Conservation (phyloP, 1,140 invertebrate genomes). For the Leptinotarsa lineolata region DNA sequence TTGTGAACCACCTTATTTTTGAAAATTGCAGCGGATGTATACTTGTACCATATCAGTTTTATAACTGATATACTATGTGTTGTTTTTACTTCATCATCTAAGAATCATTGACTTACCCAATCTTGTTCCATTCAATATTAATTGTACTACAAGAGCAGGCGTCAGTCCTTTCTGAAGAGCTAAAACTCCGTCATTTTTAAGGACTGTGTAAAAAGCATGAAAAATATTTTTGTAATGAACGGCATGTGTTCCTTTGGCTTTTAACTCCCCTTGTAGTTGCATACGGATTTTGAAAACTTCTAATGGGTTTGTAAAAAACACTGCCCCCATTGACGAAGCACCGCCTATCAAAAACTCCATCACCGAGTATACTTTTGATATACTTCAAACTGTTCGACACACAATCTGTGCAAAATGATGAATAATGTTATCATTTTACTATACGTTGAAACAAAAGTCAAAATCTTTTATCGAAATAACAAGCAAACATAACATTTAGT, state of each 20-base stretch:
- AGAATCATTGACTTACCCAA: constrained; percentile 40
- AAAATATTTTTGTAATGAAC: constrained; percentile 57
- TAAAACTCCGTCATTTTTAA: constrained; percentile 63
- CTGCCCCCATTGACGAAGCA: constrained; percentile 48
- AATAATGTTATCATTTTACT: too few relatives aligned
- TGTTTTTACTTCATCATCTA: too few relatives aligned
- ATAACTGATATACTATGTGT: too few relatives aligned
- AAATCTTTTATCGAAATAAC: too few relatives aligned
- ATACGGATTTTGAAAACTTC: constrained; percentile 88
- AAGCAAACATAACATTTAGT: too few relatives aligned
- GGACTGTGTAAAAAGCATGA: constrained; percentile 60
- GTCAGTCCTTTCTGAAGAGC: constrained; percentile 89
- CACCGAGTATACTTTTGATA: neutral
- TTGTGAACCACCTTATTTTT: too few relatives aligned
- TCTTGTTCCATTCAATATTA: constrained; percentile 59
- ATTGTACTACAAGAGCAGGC: constrained; percentile 73
- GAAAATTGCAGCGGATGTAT: too few relatives aligned
- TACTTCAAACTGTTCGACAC: too few relatives aligned
- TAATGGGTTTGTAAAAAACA: constrained; percentile 68
- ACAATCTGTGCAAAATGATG: too few relatives aligned
- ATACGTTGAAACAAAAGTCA: too few relatives aligned
- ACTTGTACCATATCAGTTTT: too few relatives aligned
- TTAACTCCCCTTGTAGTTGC: constrained; percentile 87
- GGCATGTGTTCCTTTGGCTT: constrained; percentile 65
- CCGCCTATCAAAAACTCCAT: constrained; percentile 53